These are phyloP conservation scores for Athalia circularis DNA, from an alignment of 2,888 invertebrate species.

Conservation along the genomic window DNA sequence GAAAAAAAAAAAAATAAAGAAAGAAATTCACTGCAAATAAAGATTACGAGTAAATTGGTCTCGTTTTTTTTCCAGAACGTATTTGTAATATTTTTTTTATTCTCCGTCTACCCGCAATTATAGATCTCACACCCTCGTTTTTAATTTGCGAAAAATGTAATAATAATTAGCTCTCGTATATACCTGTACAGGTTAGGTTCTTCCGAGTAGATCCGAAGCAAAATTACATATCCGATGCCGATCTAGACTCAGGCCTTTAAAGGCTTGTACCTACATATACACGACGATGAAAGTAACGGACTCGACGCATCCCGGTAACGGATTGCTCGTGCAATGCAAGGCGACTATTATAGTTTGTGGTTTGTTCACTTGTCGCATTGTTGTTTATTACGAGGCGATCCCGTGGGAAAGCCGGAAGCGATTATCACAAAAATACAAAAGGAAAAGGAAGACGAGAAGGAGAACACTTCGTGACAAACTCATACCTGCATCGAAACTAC, in stretches of 20 bases:
- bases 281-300: conserved; percentile 35
- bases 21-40: too few relatives aligned
- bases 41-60: too few relatives aligned
- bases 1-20: too few relatives aligned
- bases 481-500: background rate
- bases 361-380: conserved; percentile 1
- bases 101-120: too few relatives aligned
- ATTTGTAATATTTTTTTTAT: too few relatives aligned
- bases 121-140: too few relatives aligned
- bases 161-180: too few relatives aligned
- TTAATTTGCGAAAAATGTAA: too few relatives aligned
- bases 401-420: conserved; percentile 69
- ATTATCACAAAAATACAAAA: conserved; percentile 54
- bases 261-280: background rate
- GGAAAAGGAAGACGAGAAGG: background rate
- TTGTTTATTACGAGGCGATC: background rate
- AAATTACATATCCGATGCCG: conserved; percentile 9
- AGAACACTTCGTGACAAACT: background rate
- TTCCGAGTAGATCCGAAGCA: background rate
- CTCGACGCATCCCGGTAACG: conserved; percentile 30
- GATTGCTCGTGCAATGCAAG: conserved; percentile 14
- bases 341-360: background rate
- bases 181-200: too few relatives aligned
- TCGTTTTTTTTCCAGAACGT: too few relatives aligned
- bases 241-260: conserved; percentile 26